A percentile compares a stretch with the other conserved stretches of the same genome.
These are phyloP conservation scores for Furcula furcula DNA, from an alignment of 2,888 invertebrate genomes.

Conservation along the genomic window DNA sequence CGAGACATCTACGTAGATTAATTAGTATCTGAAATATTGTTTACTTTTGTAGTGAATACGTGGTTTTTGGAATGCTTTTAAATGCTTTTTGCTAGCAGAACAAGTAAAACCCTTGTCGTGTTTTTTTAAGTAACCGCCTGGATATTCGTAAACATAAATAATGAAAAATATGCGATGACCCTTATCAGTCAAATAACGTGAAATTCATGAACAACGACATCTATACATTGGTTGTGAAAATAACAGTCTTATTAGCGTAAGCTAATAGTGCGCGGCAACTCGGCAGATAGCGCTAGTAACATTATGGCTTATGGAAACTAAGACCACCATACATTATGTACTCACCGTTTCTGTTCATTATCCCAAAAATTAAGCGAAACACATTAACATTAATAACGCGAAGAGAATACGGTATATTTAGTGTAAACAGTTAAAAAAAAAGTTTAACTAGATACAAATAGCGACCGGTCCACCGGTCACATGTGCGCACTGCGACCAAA, in stretches of 20 bases:
- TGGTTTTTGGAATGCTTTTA: no score
- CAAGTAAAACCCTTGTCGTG: no score
- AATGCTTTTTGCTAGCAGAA: no score
- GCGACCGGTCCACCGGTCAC: slow-evolving; percentile 62
- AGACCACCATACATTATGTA: slow-evolving; percentile 19
- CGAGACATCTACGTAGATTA: no score
- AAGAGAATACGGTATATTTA: slow-evolving; percentile 18
- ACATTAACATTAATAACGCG: slow-evolving; percentile 13
- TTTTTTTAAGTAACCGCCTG: no score
- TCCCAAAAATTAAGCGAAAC: slow-evolving; percentile 23
- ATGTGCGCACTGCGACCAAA: slow-evolving; percentile 62
- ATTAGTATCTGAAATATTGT: no score
- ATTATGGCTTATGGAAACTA: slow-evolving; percentile 22
- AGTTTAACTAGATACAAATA: slow-evolving; percentile 21
- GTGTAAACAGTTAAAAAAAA: slow-evolving; percentile 17
- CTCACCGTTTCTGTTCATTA: slow-evolving; percentile 67
- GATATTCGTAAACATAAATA: no score
- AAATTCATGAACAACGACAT: slow-evolving; percentile 39
- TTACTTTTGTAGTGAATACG: no score
- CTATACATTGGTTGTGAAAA: slow-evolving; percentile 17
- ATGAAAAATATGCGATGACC: no score
- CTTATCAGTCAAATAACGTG: no score
- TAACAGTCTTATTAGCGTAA: neutral
- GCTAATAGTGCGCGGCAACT: slow-evolving; percentile 8
- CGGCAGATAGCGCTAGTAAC: slow-evolving; percentile 36